These are phyloP conservation scores for Stichodactyla helianthus DNA, from an alignment of 64 coral and sea anemone genomes.

Conservation along the genomic window DNA sequence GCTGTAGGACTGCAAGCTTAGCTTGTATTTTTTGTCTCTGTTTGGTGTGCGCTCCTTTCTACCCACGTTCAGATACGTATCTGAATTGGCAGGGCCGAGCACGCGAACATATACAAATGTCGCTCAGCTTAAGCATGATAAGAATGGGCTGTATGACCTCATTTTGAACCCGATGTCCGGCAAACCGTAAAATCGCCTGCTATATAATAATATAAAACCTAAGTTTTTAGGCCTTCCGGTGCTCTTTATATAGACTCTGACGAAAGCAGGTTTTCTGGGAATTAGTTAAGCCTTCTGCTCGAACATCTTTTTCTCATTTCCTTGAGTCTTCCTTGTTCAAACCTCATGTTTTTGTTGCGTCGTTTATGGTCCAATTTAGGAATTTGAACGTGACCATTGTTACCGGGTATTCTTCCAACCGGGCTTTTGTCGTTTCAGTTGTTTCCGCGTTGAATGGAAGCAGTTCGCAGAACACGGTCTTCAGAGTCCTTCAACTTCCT, in stretches of 20 bases:
- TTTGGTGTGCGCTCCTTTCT: neutral
- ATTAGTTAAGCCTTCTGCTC: neutral
- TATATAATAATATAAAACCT: neutral
- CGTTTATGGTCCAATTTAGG: neutral
- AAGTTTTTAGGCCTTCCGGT: neutral
- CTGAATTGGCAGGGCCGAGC: neutral
- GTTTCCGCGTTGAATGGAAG: neutral
- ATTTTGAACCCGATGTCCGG: constrained; percentile 11
- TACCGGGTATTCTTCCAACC: neutral
- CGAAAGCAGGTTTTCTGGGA: neutral
- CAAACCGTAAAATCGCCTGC: constrained; percentile 19
- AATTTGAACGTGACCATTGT: neutral
- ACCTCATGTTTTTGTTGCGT: neutral
- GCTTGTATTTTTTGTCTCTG: neutral
- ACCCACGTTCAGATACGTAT: constrained; percentile 3
- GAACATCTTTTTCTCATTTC: neutral
- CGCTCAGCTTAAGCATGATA: neutral
- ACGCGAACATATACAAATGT: constrained; percentile 16
- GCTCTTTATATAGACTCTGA: neutral
- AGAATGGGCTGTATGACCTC: constrained; percentile 23
- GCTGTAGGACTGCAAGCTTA: constrained; percentile 3
- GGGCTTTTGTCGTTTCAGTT: neutral
- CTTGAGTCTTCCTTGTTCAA: neutral
- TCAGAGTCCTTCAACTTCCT: neutral
- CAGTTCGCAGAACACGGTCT: neutral